Conservation (phyloP, 2,888 invertebrate genomes). For the Gibbula magus region DNA sequence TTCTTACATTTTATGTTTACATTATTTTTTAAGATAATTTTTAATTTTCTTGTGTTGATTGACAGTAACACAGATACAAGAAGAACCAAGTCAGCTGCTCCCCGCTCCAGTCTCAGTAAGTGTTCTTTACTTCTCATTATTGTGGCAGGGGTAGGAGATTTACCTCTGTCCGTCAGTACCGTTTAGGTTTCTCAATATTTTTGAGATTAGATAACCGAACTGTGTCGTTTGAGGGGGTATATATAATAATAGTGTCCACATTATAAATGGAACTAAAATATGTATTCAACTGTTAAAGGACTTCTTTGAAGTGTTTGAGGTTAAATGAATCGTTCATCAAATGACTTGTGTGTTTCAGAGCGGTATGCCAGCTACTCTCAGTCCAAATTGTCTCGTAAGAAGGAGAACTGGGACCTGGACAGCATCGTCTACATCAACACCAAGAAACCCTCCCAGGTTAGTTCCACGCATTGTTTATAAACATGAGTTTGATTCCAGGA, state of each 20-base stretch:
- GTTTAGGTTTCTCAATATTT: too few relatives aligned
- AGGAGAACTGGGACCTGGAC: slow-evolving; percentile 2
- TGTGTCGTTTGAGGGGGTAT: too few relatives aligned
- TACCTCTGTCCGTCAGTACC: neutral
- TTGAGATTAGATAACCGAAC: too few relatives aligned
- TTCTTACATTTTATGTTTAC: too few relatives aligned
- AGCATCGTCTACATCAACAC: slow-evolving; percentile 11
- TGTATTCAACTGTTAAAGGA: too few relatives aligned
- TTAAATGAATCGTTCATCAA: too few relatives aligned
- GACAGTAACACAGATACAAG: neutral
- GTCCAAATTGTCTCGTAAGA: neutral
- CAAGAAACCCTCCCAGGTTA: neutral
- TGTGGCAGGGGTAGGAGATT: neutral
- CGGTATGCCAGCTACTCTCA: slow-evolving; percentile 5
- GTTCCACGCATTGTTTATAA: too few relatives aligned
- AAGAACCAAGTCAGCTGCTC: slow-evolving; percentile 12
- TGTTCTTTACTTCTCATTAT: neutral
- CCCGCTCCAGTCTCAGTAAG: neutral
- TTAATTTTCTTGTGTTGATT: neutral
- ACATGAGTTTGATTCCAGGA: too few relatives aligned
- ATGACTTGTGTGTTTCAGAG: neutral
- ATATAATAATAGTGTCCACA: too few relatives aligned
- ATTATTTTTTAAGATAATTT: too few relatives aligned
- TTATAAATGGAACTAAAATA: too few relatives aligned
- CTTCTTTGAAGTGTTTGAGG: too few relatives aligned